Evolutionary conservation across 1,140 invertebrate genomes (phyloP).

Genomic region (Laupala kohalensis): DNA sequence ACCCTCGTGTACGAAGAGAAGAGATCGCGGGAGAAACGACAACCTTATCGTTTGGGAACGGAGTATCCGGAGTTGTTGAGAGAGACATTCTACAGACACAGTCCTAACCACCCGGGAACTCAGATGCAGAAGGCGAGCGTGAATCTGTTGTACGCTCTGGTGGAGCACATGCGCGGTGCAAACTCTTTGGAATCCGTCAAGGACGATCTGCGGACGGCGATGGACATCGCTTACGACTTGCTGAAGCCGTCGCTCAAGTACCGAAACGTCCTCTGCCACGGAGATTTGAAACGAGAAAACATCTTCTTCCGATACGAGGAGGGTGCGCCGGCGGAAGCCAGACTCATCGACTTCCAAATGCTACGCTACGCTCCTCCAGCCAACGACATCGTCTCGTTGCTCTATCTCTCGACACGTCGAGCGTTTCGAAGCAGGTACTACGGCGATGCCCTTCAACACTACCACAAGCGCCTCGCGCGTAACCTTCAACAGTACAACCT

Average conservation of each 20-base stretch:
- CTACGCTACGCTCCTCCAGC: constrained; percentile 10
- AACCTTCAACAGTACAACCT: background rate
- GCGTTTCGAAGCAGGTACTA: constrained; percentile 3
- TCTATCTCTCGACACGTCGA: constrained; percentile 5
- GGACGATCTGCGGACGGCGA: background rate
- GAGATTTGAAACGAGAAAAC: background rate
- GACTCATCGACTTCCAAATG: constrained; percentile 6
- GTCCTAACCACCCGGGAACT: constrained; percentile 6
- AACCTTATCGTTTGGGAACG: background rate
- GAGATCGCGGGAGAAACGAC: background rate
- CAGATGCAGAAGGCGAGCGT: constrained; percentile 3
- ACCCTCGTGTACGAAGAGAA: constrained; percentile 10
- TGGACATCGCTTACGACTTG: constrained; percentile 3
- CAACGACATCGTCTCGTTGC: constrained; percentile 7
- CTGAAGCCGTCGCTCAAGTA: constrained; percentile 7
- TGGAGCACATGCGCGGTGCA: background rate
- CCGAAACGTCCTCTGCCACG: constrained; percentile 10
- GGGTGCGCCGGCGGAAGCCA: constrained; percentile 1
- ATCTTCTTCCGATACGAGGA: constrained; percentile 2
- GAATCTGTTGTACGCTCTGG: background rate
- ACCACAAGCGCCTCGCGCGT: constrained; percentile 2
- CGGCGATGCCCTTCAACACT: background rate
- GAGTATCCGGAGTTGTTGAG: constrained; percentile 1
- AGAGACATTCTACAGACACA: constrained; percentile 6
- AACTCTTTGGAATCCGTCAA: background rate